Evolutionary conservation across 2,888 invertebrate genomes (phyloP), one percentile per base, ranked within the genome.

Genomic region (Papilio demoleus): DNA sequence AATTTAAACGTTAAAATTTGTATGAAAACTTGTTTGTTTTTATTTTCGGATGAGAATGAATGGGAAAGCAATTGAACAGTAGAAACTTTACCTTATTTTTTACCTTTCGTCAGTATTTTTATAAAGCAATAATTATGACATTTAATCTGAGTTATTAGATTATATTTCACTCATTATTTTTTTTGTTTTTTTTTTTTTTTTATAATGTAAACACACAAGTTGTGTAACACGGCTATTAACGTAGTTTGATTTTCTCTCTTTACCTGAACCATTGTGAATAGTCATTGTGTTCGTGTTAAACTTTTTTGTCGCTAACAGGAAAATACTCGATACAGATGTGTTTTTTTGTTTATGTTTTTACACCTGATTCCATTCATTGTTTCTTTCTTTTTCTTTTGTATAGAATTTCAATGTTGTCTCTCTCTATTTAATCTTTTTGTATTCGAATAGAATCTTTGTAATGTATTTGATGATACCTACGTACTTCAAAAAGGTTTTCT

Each of bases 241-340:
- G 47, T 45, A 17, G 24, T 27, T 50, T 27, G 27, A 8, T 53
- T 31, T 53, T 53, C 31, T 50, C 36, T 50, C 36, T 61, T 17
- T 36, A 61, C 24, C 38, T 36, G 24, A 31, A 50, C 45, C 59
- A 53, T 67, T 67, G 50, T 67, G n/a, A 11, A 17, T 50, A 9
- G 27, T 66, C 31, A 50, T 24, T 50, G 8, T 61, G 61, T 50
- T 53, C 40, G 24, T 38, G 2, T 17, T 60, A 36, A 19, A 17
- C 14, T 34, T 31, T 56, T 24, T 31, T 42, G 11, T n/a, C 9
- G 4, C 8, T 8, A 58, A 31, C 65, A 56, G 58, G 65, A 65
- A 65, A 58, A 58, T 53, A 17, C 9, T 40, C 19, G 40, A 36
- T 24, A 17, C 36, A 27, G 5, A 14, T n/a, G n/a, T 27, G 4